A percentile compares a stretch with the other conserved stretches of the same genome.
Conservation (phyloP, 2,113 vertebrate species). For the Geococcyx californianus region DNA sequence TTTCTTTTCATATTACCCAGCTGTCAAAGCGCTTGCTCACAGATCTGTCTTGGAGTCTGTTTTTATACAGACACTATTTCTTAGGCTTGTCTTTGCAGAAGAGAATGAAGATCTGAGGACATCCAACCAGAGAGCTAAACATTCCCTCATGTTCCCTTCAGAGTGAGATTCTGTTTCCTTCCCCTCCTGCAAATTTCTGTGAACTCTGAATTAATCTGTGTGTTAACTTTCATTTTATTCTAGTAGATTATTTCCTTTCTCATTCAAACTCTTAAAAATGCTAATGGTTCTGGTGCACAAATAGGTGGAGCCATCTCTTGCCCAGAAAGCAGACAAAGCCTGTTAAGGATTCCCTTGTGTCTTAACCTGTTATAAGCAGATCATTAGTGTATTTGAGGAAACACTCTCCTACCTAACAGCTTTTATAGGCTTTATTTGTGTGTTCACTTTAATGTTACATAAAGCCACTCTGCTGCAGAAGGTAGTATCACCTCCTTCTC, state of each 20-base stretch:
- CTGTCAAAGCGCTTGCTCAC: not conserved
- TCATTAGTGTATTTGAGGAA: slow-evolving; percentile 12
- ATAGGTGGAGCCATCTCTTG: not conserved
- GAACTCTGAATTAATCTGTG: not conserved
- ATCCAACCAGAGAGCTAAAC: not conserved
- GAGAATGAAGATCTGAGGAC: not conserved
- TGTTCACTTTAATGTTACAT: not conserved
- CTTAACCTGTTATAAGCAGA: slow-evolving; percentile 17
- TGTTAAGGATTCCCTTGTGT: not conserved
- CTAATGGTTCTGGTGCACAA: not conserved
- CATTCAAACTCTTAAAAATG: not conserved
- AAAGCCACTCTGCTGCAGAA: not conserved
- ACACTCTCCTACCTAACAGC: not conserved
- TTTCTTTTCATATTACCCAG: not conserved
- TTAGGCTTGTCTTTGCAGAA: not conserved
- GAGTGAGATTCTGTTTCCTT: not conserved
- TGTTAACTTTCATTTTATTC: not conserved
- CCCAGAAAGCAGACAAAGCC: not conserved
- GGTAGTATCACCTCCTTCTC: not conserved
- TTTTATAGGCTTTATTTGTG: not conserved
- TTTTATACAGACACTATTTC: not conserved
- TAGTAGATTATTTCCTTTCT: not conserved
- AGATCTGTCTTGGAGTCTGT: not conserved
- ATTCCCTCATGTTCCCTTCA: not conserved
- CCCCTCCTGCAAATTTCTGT: not conserved